Percentiles rank a stretch among this genome's conserved stretches.
These are phyloP conservation scores for Nymphalis polychloros DNA, from an alignment of 2,888 invertebrate genomes.

Conservation along the genomic window DNA sequence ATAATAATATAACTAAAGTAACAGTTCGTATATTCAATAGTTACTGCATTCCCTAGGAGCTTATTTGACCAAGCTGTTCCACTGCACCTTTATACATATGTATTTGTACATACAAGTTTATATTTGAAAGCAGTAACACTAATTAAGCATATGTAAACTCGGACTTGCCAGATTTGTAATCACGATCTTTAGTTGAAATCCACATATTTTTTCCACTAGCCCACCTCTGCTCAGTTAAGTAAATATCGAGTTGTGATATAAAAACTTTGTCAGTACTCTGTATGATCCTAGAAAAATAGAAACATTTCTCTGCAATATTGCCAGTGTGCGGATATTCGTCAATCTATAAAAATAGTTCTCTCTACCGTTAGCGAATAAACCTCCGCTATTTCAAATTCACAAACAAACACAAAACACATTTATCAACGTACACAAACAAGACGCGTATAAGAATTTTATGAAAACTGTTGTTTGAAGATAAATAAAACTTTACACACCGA, in stretches of 20 bases:
- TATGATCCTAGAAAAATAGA: not conserved
- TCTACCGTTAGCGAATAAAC: conserved; percentile 4
- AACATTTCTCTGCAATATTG: not conserved
- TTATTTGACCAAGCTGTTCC: no score
- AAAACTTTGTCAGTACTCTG: not conserved
- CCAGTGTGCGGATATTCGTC: conserved; percentile 14
- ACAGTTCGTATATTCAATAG: no score
- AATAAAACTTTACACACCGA: conserved; percentile 7
- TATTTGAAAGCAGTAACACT: no score
- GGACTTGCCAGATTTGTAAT: no score
- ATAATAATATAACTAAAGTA: no score
- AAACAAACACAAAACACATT: conserved; percentile 26
- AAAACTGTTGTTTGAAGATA: conserved; percentile 2
- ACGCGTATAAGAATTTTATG: conserved; percentile 11
- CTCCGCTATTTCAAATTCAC: conserved; percentile 19
- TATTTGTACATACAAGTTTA: no score
- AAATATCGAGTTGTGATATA: not conserved
- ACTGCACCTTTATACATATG: no score
- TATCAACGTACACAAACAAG: conserved; percentile 19
- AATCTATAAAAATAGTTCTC: conserved; percentile 17
- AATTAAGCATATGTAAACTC: no score
- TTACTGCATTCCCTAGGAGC: no score
- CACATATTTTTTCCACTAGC: no score
- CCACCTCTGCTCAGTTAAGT: no score
- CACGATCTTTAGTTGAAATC: no score